These are phyloP conservation scores for Acanthochromis polyacanthus DNA, from an alignment of 2,113 vertebrate species.

Conservation along the genomic window DNA sequence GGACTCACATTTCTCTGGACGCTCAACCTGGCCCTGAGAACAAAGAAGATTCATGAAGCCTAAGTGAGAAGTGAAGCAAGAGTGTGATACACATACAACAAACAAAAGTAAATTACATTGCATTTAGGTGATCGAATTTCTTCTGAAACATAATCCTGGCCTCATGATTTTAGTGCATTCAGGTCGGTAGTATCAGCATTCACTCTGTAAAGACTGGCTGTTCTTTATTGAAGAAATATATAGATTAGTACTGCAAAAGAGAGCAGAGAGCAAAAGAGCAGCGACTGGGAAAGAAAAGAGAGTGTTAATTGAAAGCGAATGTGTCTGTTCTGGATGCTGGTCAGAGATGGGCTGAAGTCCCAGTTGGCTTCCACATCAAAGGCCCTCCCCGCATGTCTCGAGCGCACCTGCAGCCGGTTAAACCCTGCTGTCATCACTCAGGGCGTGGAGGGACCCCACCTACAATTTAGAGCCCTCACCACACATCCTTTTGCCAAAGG, in stretches of 20 bases:
- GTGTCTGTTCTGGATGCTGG: conserved; percentile 77
- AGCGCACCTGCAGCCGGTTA: conserved; percentile 81
- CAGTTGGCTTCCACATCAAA: conserved; percentile 82
- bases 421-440: conserved; percentile 81
- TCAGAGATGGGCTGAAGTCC: conserved; percentile 78
- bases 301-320: conserved; percentile 83
- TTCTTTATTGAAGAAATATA: conserved; percentile 17
- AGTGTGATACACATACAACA: conserved; percentile 7
- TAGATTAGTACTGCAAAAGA: conserved; percentile 24
- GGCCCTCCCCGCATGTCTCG: conserved; percentile 63
- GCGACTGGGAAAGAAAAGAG: conserved; percentile 50
- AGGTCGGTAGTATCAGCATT: background rate
- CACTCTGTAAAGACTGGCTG: background rate
- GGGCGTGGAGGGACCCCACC: conserved; percentile 72
- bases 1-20: conserved; percentile 52
- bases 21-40: conserved; percentile 37
- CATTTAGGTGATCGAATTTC: background rate
- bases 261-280: conserved; percentile 42
- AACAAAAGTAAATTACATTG: background rate
- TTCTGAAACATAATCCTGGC: conserved; percentile 1
- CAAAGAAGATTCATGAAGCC: conserved; percentile 56
- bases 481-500: conserved; percentile 64
- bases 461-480: conserved; percentile 58
- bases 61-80: conserved; percentile 45
- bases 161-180: background rate